A percentile compares a stretch with the other conserved stretches of the same genome.
These are phyloP conservation scores for Lepidocyrtinus sp. DNA, from an alignment of 2,888 invertebrate genomes.

Conservation along the genomic window DNA sequence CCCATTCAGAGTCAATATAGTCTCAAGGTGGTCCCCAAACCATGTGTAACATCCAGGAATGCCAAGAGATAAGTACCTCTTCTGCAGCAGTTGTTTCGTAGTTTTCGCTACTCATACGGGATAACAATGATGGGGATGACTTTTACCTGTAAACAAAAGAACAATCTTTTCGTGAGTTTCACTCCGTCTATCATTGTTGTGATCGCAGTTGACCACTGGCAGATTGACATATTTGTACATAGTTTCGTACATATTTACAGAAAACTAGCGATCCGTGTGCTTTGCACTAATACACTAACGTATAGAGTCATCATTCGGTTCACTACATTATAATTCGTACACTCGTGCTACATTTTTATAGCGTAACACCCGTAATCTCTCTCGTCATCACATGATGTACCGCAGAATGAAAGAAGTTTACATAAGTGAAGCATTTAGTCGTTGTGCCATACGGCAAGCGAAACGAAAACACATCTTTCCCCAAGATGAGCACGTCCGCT, in stretches of 20 bases:
- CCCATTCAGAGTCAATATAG: neutral
- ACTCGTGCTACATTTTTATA: neutral
- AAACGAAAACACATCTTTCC: neutral
- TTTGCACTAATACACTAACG: neutral
- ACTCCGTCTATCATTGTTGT: conserved; percentile 20
- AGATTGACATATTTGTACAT: conserved; percentile 36
- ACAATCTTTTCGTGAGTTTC: neutral
- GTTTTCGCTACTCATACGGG: neutral
- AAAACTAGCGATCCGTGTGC: neutral
- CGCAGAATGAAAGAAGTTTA: no score
- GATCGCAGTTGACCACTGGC: conserved; percentile 32
- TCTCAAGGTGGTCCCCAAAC: neutral
- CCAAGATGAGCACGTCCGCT: neutral
- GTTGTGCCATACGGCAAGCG: conserved; percentile 45
- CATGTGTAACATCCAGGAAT: neutral
- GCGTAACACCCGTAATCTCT: neutral
- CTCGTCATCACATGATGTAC: no score
- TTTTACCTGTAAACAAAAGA: neutral
- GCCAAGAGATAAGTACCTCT: neutral
- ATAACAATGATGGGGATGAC: neutral
- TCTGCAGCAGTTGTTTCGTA: neutral
- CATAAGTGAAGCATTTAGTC: no score
- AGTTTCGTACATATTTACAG: conserved; percentile 26
- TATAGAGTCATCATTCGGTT: neutral
- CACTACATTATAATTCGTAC: neutral